Conservation (phyloP, 1,140 invertebrate species). For the Calephelis nemesis region DNA sequence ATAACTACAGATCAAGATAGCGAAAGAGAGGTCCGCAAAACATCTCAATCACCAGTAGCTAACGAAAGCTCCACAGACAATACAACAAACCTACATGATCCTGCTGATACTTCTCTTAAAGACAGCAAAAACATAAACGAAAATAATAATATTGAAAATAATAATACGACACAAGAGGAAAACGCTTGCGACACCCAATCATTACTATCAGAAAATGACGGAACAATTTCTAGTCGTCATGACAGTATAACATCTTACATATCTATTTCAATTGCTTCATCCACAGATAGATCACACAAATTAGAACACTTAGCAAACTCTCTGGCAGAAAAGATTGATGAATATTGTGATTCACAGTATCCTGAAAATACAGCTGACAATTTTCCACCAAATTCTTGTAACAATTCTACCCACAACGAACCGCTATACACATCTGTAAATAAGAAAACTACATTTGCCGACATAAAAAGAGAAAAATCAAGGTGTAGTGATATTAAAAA, state of each 20-base stretch:
- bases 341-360: constrained; percentile 76
- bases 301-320: constrained; percentile 77
- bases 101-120: neutral
- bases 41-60: constrained; percentile 67
- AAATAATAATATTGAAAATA: neutral
- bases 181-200: constrained; percentile 56
- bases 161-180: constrained; percentile 17
- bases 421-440: constrained; percentile 66
- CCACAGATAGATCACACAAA: constrained; percentile 70
- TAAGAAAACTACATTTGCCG: constrained; percentile 68
- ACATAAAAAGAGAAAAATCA: constrained; percentile 59
- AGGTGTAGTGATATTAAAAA: constrained; percentile 51
- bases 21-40: constrained; percentile 56
- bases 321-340: constrained; percentile 77
- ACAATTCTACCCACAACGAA: constrained; percentile 47
- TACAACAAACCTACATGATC: neutral
- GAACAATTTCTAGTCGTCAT: constrained; percentile 64
- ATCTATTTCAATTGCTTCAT: constrained; percentile 71
- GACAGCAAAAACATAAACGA: neutral
- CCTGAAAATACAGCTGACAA: constrained; percentile 54
- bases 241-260: constrained; percentile 77
- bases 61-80: constrained; percentile 42
- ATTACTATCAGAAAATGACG: constrained; percentile 70
- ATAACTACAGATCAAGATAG: constrained; percentile 63
- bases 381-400: constrained; percentile 45